Base-by-base conservation (phyloP, 2,113 vertebrate genomes). In the Plestiodon gilberti region DNA sequence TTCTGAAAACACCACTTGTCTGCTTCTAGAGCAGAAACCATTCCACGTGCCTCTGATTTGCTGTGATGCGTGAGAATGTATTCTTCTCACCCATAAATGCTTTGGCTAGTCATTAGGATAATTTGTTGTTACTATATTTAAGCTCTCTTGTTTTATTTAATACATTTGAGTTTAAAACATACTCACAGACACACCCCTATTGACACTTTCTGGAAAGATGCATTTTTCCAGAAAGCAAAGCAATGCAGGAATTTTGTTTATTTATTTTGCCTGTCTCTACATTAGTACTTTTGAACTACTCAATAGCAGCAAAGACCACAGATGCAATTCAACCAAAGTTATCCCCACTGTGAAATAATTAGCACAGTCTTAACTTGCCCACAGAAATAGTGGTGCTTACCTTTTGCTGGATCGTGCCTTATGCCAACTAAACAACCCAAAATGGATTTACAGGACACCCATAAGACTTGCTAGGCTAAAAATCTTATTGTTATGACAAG, bases 1-100 rank as follows among this genome's bases (percentile, higher is more conserved):
- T 83, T 80, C 69, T 89, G 74, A 70, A 91, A 91, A 14, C n/a
- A 69, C 83, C 18, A 1, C 18, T 76, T 92, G 85, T 83, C 67
- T 62, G n/a, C 35, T 33, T 52, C 43, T 86, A 17, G 76, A 81
- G 35, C 76, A 88, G 85, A 78, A 82, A 77, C 83, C 23, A 57
- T 33, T 3, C 65, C 85, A 75, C 75, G 18, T 91, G 62, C 59
- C 25, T 43, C 84, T 89, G 38, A 67, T 92, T 87, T 91, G 48
- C 61, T 79, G 78, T 0, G 0, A 89, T 91, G 84, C 65, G 15
- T 71, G 77, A 89, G 84, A 84, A 52, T 28, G 17, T 64, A 30
- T 84, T 2, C 30, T 61, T 48, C 71, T 61, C 38, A 43, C 82
- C 89, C 78, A 82, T 89, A 78, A 83, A 70, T 22, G 14, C 48